Evolutionary conservation across 2,113 vertebrate genomes (phyloP).

Genomic region (Engystomops pustulosus): DNA sequence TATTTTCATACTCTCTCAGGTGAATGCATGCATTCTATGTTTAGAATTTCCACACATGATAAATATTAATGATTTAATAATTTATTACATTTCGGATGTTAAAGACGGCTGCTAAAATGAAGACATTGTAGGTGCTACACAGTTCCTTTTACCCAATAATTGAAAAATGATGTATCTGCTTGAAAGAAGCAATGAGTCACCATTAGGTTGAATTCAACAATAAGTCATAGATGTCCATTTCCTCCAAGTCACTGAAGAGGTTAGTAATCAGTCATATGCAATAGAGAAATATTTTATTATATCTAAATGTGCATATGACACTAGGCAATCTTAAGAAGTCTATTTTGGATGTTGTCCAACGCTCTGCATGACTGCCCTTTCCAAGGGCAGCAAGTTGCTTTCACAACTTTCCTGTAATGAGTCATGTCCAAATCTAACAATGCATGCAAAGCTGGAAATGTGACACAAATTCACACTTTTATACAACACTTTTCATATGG

Average conservation of each 20-base stretch:
- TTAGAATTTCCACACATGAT: too few relatives aligned
- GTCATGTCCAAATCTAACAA: conserved; percentile 8
- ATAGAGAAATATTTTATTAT: not conserved
- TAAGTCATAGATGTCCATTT: not conserved
- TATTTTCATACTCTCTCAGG: too few relatives aligned
- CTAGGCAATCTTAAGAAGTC: not conserved
- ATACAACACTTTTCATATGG: not conserved
- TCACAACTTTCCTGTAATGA: conserved; percentile 32
- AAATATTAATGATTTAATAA: too few relatives aligned
- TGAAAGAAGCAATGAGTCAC: not conserved
- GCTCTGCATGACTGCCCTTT: conserved; percentile 11
- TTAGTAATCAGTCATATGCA: not conserved
- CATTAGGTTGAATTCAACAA: not conserved
- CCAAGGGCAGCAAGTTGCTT: conserved; percentile 35
- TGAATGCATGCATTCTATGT: too few relatives aligned
- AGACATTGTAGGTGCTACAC: too few relatives aligned
- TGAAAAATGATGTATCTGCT: not conserved
- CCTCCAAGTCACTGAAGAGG: not conserved
- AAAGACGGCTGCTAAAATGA: too few relatives aligned
- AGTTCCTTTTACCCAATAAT: not conserved
- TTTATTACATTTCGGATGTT: too few relatives aligned
- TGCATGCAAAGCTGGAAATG: conserved; percentile 3
- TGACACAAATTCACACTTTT: not conserved
- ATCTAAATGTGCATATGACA: not conserved
- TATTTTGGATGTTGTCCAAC: not conserved